Conservation (phyloP, 2,113 vertebrate genomes). For the Rhodinocichla rosea region DNA sequence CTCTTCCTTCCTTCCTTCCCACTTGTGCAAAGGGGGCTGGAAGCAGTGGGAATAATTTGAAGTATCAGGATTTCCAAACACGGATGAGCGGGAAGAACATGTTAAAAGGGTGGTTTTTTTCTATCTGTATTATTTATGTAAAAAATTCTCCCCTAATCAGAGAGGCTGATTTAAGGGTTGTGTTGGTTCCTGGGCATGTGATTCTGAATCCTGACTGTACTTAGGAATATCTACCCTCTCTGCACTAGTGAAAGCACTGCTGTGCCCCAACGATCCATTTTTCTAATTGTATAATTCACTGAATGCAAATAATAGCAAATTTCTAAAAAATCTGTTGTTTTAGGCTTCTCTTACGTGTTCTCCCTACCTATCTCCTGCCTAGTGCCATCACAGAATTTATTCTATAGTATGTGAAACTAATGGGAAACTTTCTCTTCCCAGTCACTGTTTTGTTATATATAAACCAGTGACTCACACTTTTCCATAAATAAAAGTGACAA, state of each 20-base stretch:
- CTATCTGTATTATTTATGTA: background rate
- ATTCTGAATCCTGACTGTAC: background rate
- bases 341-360: background rate
- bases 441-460: background rate
- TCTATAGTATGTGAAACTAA: background rate
- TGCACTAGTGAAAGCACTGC: background rate
- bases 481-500: conserved; percentile 8
- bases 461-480: background rate
- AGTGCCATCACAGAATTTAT: background rate
- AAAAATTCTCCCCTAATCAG: background rate
- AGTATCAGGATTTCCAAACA: rapidly evolving
- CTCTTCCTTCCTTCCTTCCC: background rate
- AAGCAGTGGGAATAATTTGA: background rate
- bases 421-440: background rate
- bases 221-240: background rate
- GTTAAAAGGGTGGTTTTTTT: background rate
- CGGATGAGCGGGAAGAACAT: background rate
- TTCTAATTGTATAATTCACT: background rate
- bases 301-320: background rate
- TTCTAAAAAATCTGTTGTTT: background rate
- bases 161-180: background rate
- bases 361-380: background rate
- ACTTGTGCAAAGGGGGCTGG: background rate
- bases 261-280: rapidly evolving
- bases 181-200: background rate